Evolutionary conservation across 1,140 invertebrate genomes (phyloP).

Genomic region (Psix sp.): DNA sequence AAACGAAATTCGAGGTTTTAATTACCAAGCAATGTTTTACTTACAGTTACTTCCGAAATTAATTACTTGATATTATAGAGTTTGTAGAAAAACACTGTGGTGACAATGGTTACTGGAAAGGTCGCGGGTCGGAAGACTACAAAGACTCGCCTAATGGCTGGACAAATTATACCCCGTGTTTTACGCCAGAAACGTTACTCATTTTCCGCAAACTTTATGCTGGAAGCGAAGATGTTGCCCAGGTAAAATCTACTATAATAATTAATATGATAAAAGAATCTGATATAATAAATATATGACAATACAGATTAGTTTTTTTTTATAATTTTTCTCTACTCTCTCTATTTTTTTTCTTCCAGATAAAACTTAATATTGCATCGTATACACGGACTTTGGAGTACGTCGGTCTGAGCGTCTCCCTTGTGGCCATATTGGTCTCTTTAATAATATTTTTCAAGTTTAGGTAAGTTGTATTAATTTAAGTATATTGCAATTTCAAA

Average conservation of each 20-base stretch:
- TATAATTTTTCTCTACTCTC: conserved; percentile 2
- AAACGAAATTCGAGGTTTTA: too few species aligned
- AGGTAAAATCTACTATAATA: conserved; percentile 55
- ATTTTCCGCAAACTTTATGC: conserved; percentile 80
- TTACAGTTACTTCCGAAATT: not conserved
- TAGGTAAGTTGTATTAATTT: conserved; percentile 78
- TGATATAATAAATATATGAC: not conserved
- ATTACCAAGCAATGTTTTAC: too few species aligned
- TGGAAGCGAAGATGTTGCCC: conserved; percentile 74
- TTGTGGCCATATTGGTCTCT: conserved; percentile 85
- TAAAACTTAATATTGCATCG: conserved; percentile 85
- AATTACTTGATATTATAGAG: conserved; percentile 77
- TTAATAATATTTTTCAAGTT: conserved; percentile 89
- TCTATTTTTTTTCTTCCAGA: conserved; percentile 64
- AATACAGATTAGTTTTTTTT: conserved; percentile 5
- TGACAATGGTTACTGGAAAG: conserved; percentile 85
- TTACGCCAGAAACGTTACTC: conserved; percentile 84
- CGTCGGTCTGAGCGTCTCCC: conserved; percentile 87
- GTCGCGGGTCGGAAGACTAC: conserved; percentile 68
- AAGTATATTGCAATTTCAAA: not conserved
- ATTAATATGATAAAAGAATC: conserved; percentile 1
- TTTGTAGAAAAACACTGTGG: conserved; percentile 86
- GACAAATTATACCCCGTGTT: conserved; percentile 92
- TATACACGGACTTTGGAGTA: conserved; percentile 88
- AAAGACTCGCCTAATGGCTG: conserved; percentile 80